Evolutionary conservation across 2,797 vertebrate genomes (phyloP).

Genomic region (Gallinago solitaria): DNA sequence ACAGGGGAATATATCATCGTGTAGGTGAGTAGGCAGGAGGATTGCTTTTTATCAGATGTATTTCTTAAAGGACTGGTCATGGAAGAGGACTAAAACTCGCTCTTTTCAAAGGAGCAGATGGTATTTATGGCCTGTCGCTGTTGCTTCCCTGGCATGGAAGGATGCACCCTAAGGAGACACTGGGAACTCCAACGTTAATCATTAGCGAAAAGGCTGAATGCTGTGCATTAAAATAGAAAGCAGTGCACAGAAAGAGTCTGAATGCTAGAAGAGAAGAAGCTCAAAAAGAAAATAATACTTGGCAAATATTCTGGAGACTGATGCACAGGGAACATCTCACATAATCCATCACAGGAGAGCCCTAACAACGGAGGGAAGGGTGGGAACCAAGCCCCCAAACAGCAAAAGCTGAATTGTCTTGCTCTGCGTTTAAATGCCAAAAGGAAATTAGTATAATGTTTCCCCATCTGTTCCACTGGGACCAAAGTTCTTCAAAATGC

Average conservation of each 20-base stretch:
- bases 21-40: neutral
- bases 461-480: neutral
- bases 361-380: neutral
- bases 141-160: neutral
- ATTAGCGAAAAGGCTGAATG: neutral
- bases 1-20: neutral
- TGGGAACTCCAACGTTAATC: neutral
- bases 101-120: neutral
- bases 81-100: neutral
- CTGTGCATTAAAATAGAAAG: neutral
- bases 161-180: neutral
- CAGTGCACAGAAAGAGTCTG: neutral
- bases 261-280: neutral
- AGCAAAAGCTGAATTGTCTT: neutral
- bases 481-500: neutral
- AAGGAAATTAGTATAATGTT: neutral
- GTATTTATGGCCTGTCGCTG: neutral
- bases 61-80: neutral
- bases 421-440: neutral
- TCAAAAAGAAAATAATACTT: neutral
- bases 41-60: neutral
- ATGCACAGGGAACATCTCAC: neutral
- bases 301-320: neutral
- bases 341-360: neutral
- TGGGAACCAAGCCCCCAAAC: neutral